Percentiles rank a stretch among this genome's conserved stretches.
phyloP scores from a whole-genome alignment of 2,888 invertebrate species.

The Xestia rhomboidea region DNA sequence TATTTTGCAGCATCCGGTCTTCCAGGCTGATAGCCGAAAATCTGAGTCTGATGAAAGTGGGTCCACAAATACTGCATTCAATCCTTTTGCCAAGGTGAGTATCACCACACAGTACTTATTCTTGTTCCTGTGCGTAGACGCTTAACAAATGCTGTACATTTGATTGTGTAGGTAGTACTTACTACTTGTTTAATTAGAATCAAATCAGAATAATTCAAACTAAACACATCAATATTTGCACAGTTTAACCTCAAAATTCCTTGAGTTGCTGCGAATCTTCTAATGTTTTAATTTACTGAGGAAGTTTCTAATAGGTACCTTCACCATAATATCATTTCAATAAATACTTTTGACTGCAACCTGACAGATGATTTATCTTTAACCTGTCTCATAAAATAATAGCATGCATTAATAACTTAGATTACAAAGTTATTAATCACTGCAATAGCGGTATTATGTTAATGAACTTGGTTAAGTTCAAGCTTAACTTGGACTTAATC shows the following conservation, averaged over 20 bases:
- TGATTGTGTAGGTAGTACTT: background rate
- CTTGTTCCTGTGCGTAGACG: background rate
- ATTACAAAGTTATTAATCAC: constrained; percentile 37
- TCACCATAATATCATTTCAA: constrained; percentile 3
- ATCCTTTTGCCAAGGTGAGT: background rate
- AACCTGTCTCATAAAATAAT: constrained; percentile 42
- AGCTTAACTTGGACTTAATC: constrained; percentile 20
- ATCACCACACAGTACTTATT: background rate
- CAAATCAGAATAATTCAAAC: constrained; percentile 14
- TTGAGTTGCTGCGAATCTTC: background rate
- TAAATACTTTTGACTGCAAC: constrained; percentile 31
- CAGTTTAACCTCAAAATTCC: background rate
- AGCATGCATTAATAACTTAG: constrained; percentile 32
- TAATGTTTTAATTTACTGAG: background rate
- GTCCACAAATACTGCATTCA: background rate
- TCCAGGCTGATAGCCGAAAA: too few species aligned
- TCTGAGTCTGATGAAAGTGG: background rate
- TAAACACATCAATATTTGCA: background rate
- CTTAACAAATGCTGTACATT: background rate
- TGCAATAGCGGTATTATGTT: constrained; percentile 11
- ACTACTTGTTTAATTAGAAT: constrained; percentile 3
- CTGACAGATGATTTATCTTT: constrained; percentile 13
- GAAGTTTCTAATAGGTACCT: background rate
- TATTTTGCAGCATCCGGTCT: background rate
- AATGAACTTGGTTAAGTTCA: constrained; percentile 34